Evolutionary conservation across 2,113 vertebrate species (phyloP).

Genomic region (Monopterus albus): DNA sequence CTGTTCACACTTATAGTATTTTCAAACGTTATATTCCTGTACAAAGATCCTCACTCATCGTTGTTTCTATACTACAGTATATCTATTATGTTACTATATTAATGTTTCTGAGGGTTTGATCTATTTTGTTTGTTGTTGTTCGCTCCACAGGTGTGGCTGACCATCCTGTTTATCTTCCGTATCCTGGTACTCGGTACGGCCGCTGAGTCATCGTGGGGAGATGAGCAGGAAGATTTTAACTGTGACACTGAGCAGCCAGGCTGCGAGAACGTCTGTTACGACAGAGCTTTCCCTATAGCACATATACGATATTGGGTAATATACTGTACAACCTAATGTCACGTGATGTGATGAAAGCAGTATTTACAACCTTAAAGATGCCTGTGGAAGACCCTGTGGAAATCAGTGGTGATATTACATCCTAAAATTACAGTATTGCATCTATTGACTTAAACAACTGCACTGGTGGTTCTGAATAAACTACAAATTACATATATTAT

Average conservation of each 20-base stretch:
- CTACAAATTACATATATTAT: too few species aligned
- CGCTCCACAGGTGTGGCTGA: slow-evolving; percentile 88
- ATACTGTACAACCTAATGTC: background rate
- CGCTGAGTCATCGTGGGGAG: slow-evolving; percentile 95
- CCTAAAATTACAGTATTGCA: too few species aligned
- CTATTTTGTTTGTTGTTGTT: background rate
- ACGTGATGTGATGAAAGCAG: background rate
- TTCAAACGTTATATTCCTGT: too few species aligned
- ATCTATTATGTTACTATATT: too few species aligned
- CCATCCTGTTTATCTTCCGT: slow-evolving; percentile 96
- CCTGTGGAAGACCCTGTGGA: too few species aligned
- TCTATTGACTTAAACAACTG: too few species aligned
- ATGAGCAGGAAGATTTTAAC: slow-evolving; percentile 94
- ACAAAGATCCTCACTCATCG: too few species aligned
- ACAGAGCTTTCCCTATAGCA: slow-evolving; percentile 95
- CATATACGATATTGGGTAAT: slow-evolving; percentile 93
- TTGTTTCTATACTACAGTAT: too few species aligned
- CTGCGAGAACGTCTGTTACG: slow-evolving; percentile 96
- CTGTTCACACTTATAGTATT: too few species aligned
- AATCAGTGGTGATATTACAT: too few species aligned
- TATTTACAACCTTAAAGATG: too few species aligned
- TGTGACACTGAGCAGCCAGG: slow-evolving; percentile 93
- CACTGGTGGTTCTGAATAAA: too few species aligned
- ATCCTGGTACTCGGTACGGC: slow-evolving; percentile 97
- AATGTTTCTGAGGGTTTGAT: background rate